A percentile compares a stretch with the other conserved stretches of the same genome.
These are phyloP conservation scores for Salvelinus sp. DNA, from an alignment of 2,113 vertebrate species.

Conservation along the genomic window DNA sequence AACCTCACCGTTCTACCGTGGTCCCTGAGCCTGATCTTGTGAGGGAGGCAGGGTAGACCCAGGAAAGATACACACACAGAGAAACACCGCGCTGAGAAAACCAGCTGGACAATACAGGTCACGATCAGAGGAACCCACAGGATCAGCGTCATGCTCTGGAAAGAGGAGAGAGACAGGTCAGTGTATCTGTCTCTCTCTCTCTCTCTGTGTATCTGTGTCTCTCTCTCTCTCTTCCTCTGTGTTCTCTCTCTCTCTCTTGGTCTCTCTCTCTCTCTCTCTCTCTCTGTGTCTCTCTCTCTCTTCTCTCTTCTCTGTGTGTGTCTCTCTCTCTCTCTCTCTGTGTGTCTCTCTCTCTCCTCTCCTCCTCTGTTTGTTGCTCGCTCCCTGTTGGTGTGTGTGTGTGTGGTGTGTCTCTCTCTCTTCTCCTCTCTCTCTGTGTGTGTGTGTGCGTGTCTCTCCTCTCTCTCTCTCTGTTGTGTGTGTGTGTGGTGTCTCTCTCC, in stretches of 20 bases:
- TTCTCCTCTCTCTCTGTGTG: neutral
- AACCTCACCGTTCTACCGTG: neutral
- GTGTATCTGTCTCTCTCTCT: neutral
- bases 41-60: neutral
- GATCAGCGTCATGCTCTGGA: slow-evolving; percentile 84
- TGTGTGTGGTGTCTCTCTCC: neutral
- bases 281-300: too few relatives aligned
- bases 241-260: too few relatives aligned
- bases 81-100: slow-evolving; percentile 56
- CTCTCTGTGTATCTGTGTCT: neutral
- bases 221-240: too few relatives aligned
- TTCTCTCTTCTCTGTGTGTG: too few relatives aligned
- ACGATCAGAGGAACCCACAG: slow-evolving; percentile 84
- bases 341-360: neutral
- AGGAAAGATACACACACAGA: neutral
- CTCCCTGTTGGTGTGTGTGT: neutral
- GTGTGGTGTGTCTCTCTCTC: neutral
- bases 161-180: neutral
- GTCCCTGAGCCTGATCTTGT: neutral
- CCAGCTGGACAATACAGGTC: slow-evolving; percentile 71
- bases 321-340: neutral
- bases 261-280: too few relatives aligned
- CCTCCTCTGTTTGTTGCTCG: too few relatives aligned
- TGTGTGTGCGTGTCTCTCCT: neutral
- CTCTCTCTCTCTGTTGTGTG: neutral